phyloP scores from a whole-genome alignment of 1,140 invertebrate species.

The Lordiphosa clarofinis region DNA sequence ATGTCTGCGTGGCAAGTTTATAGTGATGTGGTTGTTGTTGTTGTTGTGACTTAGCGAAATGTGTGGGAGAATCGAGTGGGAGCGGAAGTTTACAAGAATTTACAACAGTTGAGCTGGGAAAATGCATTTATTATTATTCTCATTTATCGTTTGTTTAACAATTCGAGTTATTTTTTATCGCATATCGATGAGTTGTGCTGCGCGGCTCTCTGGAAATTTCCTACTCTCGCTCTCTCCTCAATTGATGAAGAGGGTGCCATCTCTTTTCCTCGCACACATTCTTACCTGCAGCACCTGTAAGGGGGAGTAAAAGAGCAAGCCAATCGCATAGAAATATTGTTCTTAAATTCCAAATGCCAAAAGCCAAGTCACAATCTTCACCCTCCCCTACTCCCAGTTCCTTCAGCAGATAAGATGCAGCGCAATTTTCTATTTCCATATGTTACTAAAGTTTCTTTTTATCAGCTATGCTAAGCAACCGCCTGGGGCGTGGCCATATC shows the following conservation, averaged over 20 bases:
- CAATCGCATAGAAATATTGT: slow-evolving; percentile 8
- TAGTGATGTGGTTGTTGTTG: slow-evolving; percentile 27
- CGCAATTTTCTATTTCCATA: slow-evolving; percentile 37
- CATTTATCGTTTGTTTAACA: slow-evolving; percentile 37
- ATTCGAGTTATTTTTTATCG: slow-evolving; percentile 29
- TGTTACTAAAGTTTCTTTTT: slow-evolving; percentile 27
- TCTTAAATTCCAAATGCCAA: slow-evolving; percentile 27
- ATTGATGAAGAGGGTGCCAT: slow-evolving; percentile 12
- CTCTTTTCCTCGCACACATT: slow-evolving; percentile 20
- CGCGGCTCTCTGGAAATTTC: slow-evolving; percentile 7
- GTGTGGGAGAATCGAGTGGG: not conserved
- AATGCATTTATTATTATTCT: slow-evolving; percentile 20
- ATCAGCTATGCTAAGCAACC: slow-evolving; percentile 35
- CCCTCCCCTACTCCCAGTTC: not conserved
- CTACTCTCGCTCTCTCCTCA: slow-evolving; percentile 3
- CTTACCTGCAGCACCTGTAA: slow-evolving; percentile 27
- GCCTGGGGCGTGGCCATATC: slow-evolving; percentile 45
- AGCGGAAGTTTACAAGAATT: too few species aligned
- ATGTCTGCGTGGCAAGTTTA: slow-evolving; percentile 67
- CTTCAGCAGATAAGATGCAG: slow-evolving; percentile 10
- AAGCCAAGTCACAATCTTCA: slow-evolving; percentile 18
- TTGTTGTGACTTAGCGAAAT: not conserved
- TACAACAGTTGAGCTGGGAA: not conserved
- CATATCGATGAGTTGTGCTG: slow-evolving; percentile 11
- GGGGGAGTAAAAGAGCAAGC: slow-evolving; percentile 2